A percentile compares a stretch with the other conserved stretches of the same genome.
Evolutionary conservation across 2,113 vertebrate genomes (phyloP).

Genomic region (Seriola aureovittata): DNA sequence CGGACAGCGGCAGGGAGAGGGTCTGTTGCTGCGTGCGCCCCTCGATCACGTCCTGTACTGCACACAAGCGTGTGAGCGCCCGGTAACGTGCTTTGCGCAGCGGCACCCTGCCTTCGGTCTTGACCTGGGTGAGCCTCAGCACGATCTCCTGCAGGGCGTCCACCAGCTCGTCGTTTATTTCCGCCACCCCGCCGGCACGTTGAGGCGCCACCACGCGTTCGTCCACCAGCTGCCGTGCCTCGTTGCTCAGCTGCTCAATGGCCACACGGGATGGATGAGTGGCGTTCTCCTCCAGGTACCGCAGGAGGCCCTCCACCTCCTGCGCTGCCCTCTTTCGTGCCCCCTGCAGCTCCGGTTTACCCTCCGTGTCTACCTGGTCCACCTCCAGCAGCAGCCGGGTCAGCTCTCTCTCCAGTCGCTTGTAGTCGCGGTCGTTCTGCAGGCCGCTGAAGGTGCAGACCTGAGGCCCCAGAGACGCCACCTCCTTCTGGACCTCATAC

Average conservation of each 20-base stretch:
- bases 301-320: slow-evolving; percentile 92
- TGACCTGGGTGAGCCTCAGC: slow-evolving; percentile 93
- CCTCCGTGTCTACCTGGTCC: slow-evolving; percentile 95
- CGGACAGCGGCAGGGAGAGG: slow-evolving; percentile 91
- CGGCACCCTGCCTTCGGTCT: slow-evolving; percentile 92
- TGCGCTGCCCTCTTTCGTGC: slow-evolving; percentile 92
- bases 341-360: slow-evolving; percentile 90
- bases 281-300: slow-evolving; percentile 94
- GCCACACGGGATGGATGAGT: slow-evolving; percentile 91
- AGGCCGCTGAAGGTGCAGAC: slow-evolving; percentile 93
- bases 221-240: slow-evolving; percentile 90
- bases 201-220: slow-evolving; percentile 88
- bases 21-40: slow-evolving; percentile 88
- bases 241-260: slow-evolving; percentile 90
- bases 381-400: slow-evolving; percentile 93
- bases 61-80: slow-evolving; percentile 92
- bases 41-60: slow-evolving; percentile 94
- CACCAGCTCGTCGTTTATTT: slow-evolving; percentile 90
- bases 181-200: slow-evolving; percentile 81
- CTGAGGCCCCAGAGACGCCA: slow-evolving; percentile 91
- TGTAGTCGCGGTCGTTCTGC: slow-evolving; percentile 91
- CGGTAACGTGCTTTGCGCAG: slow-evolving; percentile 93
- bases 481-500: slow-evolving; percentile 92
- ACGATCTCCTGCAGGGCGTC: slow-evolving; percentile 92
- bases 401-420: slow-evolving; percentile 90